These are phyloP conservation scores for Helicoverpa assulta DNA, from an alignment of 2,888 invertebrate species.

Conservation along the genomic window DNA sequence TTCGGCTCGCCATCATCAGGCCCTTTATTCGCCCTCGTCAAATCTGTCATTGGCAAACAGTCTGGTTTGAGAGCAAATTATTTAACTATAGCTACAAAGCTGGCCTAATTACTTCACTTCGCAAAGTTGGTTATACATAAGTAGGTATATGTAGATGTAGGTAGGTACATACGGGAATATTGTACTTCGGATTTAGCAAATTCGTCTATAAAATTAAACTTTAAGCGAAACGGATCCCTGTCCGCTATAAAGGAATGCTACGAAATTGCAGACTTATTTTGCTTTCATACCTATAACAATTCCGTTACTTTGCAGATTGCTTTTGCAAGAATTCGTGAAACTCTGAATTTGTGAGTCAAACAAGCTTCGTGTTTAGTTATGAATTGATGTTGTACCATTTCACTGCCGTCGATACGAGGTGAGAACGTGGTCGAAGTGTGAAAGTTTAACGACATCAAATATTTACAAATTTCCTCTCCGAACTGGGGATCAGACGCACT, in stretches of 20 bases:
- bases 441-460: conserved; percentile 77
- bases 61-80: conserved; percentile 34
- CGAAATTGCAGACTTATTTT: conserved; percentile 41
- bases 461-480: conserved; percentile 71
- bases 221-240: conserved; percentile 7
- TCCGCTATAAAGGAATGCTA: conserved; percentile 20
- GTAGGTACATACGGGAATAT: not conserved
- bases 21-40: conserved; percentile 61
- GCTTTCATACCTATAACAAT: conserved; percentile 45
- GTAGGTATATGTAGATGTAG: not conserved
- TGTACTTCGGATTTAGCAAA: not conserved
- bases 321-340: conserved; percentile 47
- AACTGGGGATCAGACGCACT: conserved; percentile 58
- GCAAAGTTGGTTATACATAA: conserved; percentile 10
- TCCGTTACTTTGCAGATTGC: conserved; percentile 46
- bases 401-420: conserved; percentile 64
- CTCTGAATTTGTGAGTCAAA: conserved; percentile 44
- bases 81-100: conserved; percentile 25
- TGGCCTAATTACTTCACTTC: conserved; percentile 29
- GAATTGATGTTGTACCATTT: conserved; percentile 65
- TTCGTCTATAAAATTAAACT: not conserved
- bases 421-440: conserved; percentile 69
- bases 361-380: conserved; percentile 56
- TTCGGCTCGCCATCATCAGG: conserved; percentile 28
- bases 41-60: conserved; percentile 65